These are phyloP conservation scores for Drosophila pseudoobscura DNA, from an alignment of 1,140 invertebrate genomes.

Conservation along the genomic window DNA sequence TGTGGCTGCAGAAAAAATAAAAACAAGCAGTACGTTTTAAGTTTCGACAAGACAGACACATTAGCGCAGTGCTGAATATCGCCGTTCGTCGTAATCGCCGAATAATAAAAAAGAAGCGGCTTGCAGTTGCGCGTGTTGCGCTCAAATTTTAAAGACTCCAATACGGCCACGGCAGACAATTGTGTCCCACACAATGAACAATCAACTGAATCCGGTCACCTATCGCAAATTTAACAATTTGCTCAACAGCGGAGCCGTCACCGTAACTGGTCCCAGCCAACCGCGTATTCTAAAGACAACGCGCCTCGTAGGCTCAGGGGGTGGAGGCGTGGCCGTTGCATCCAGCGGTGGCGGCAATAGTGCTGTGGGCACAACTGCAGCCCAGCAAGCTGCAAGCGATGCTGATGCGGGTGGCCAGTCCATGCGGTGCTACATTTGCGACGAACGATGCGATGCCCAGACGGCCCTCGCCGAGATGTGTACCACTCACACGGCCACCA, in stretches of 20 bases:
- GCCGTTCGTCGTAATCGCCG: constrained; percentile 23
- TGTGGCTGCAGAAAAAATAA: constrained; percentile 17
- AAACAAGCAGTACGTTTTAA: constrained; percentile 12
- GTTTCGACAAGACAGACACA: constrained; percentile 7
- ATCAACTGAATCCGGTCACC: constrained; percentile 76
- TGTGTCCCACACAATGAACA: constrained; percentile 67
- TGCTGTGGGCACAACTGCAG: constrained; percentile 12
- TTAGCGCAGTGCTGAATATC: constrained; percentile 3
- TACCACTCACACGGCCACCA: constrained; percentile 77
- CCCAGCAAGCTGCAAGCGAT: constrained; percentile 55
- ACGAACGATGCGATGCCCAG: constrained; percentile 64
- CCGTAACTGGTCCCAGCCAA: constrained; percentile 79
- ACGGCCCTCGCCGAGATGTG: constrained; percentile 73
- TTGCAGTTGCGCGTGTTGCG: constrained; percentile 60
- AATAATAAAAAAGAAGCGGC: constrained; percentile 38
- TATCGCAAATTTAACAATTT: constrained; percentile 83
- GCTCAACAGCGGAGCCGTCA: constrained; percentile 81
- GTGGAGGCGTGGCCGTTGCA: constrained; percentile 25
- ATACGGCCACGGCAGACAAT: constrained; percentile 35
- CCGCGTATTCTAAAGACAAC: constrained; percentile 77
- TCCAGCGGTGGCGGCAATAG: constrained; percentile 22
- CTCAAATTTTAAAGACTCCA: constrained; percentile 16
- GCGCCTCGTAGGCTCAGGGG: constrained; percentile 51
- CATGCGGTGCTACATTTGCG: constrained; percentile 79
- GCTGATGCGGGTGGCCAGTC: constrained; percentile 37